Evolutionary conservation across 2,888 invertebrate genomes (phyloP), one percentile per base, ranked within the genome.

Genomic region (Cheilosia pagana): DNA sequence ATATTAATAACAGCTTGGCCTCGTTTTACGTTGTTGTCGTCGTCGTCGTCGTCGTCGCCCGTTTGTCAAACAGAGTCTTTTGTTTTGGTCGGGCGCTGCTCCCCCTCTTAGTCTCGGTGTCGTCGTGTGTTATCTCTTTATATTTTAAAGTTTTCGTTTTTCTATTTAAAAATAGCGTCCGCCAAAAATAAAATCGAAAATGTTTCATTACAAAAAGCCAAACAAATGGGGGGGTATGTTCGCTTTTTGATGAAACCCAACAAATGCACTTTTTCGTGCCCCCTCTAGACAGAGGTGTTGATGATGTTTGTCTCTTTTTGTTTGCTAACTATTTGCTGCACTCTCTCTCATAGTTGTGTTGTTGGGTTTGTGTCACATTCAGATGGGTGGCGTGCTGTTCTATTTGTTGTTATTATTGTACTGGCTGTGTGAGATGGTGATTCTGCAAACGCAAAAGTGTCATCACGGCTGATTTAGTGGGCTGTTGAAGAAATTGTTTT

Each of bases 1-100:
- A 59, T 78, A 83, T 70, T 83, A 83, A 74, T 78, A 74, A 70
- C 78, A 59, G 78, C 68, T 74, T 83, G 83, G 78, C 83, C 83
- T 77, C 78, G 63, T 83, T 83, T 79, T 25, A 72, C 52, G 43
- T 70, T 79, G 60, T 28, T 48, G 53, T 55, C 52, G 43, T 70
- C 75, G 60, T 28, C 39, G 53, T 55, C 52, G 43, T 70, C 75
- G 60, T 28, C 39, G 53, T 55, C 62, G 67, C 53, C 62, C 70
- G 79, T 65, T 68, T 83, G 78, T 78, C 62, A 68, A 55, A 78
- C 63, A 48, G 39, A 65, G 63, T 67, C 74, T 83, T 78, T 70
- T 83, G 74, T 83, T 78, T 83, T 78, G 68, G 52, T 50, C 57
- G n/a, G 63, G 41, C 52, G 31, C 12, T 55, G 16, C 60, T 41